These are phyloP conservation scores for Drosophila fungiperda DNA, from an alignment of 2,888 invertebrate genomes.

Conservation along the genomic window DNA sequence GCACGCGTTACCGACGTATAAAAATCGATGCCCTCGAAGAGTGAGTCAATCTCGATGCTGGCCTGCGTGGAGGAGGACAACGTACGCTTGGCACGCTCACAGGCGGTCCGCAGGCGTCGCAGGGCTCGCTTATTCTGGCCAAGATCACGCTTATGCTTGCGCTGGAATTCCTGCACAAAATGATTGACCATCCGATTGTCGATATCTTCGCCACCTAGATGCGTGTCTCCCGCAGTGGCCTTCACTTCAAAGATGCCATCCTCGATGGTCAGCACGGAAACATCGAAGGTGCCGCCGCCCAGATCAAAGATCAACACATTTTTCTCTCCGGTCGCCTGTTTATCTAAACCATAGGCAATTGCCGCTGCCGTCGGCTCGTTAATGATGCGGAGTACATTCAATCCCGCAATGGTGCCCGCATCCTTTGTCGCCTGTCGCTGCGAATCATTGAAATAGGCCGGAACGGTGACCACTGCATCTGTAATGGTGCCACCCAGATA, in stretches of 20 bases:
- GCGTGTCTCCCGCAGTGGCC: conserved; percentile 88
- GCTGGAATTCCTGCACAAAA: conserved; percentile 94
- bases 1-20: conserved; percentile 97
- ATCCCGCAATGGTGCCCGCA: conserved; percentile 92
- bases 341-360: conserved; percentile 96
- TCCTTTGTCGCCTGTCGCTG: conserved; percentile 93
- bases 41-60: conserved; percentile 96
- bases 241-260: conserved; percentile 98
- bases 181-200: conserved; percentile 96
- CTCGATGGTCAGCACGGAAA: conserved; percentile 95
- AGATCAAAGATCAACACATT: conserved; percentile 89
- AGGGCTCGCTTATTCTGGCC: conserved; percentile 93
- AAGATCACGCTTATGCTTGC: conserved; percentile 95
- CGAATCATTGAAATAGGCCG: conserved; percentile 92
- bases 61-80: conserved; percentile 92
- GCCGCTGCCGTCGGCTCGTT: conserved; percentile 97
- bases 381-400: conserved; percentile 96
- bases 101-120: conserved; percentile 95
- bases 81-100: conserved; percentile 93
- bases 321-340: conserved; percentile 91
- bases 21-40: conserved; percentile 97
- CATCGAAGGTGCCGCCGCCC: conserved; percentile 96
- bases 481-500: conserved; percentile 88
- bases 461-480: conserved; percentile 93
- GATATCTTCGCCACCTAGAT: conserved; percentile 83